A percentile compares a stretch with the other conserved stretches of the same genome.
Evolutionary conservation across 2,113 vertebrate species (phyloP).

Genomic region (Lagopus muta): DNA sequence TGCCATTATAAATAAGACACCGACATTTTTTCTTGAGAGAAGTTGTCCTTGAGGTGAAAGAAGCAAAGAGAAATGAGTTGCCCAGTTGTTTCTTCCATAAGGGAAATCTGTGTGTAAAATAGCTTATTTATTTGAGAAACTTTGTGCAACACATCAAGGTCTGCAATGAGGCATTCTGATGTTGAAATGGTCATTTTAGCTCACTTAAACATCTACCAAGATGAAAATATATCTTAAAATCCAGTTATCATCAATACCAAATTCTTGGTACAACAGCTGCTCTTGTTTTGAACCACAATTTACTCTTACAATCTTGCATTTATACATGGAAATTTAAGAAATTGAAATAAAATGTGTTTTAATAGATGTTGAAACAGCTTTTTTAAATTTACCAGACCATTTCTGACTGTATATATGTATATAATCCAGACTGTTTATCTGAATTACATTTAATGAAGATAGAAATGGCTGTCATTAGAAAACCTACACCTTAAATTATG

Average conservation of each 20-base stretch:
- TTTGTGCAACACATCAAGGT: neutral
- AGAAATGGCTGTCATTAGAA: neutral
- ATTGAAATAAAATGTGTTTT: neutral
- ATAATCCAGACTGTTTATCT: neutral
- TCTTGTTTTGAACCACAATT: neutral
- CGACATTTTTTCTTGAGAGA: conserved; percentile 74
- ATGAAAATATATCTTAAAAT: neutral
- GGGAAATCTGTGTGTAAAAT: conserved; percentile 27
- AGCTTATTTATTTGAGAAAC: neutral
- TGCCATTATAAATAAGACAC: conserved; percentile 81
- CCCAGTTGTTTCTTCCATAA: neutral
- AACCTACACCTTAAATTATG: neutral
- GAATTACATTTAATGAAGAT: neutral
- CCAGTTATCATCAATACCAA: neutral
- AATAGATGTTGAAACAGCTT: neutral
- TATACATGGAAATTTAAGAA: neutral
- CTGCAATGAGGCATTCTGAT: neutral
- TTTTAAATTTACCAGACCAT: neutral
- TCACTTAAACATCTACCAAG: neutral
- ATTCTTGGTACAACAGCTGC: neutral
- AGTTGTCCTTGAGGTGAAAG: conserved; percentile 52
- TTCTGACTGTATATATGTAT: neutral
- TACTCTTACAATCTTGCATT: neutral
- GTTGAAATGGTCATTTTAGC: neutral
- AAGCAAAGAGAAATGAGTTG: conserved; percentile 32